Conservation (phyloP, 1,140 invertebrate species). For the Steinernema khuongi region DNA sequence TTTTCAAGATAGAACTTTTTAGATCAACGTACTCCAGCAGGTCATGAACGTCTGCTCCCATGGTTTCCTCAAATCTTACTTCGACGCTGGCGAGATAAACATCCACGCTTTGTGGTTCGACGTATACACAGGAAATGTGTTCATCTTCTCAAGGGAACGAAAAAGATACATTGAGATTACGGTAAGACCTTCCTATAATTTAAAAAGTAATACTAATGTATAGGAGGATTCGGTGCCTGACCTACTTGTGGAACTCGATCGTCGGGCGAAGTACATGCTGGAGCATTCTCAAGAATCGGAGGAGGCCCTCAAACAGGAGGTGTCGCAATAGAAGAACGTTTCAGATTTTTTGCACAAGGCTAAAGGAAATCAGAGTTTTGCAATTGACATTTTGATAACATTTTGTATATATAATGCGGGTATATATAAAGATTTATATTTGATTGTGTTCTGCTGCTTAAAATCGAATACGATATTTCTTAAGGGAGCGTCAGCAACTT, state of each 20-base stretch:
- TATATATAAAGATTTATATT: too few relatives aligned
- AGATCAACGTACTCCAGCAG: slow-evolving; percentile 86
- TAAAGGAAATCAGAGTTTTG: not conserved
- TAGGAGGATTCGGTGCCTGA: not conserved
- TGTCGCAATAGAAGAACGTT: not conserved
- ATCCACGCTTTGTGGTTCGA: slow-evolving; percentile 89
- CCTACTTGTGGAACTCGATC: not conserved
- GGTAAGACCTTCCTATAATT: not conserved
- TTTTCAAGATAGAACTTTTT: slow-evolving; percentile 49
- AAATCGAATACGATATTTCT: too few relatives aligned
- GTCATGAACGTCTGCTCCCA: slow-evolving; percentile 86
- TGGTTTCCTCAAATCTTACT: slow-evolving; percentile 76
- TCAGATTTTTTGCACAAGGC: too few relatives aligned
- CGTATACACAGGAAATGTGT: slow-evolving; percentile 74
- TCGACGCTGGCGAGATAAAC: slow-evolving; percentile 75
- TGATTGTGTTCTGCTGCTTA: too few relatives aligned
- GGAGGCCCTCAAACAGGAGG: not conserved
- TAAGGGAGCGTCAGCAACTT: too few relatives aligned
- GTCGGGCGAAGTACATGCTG: not conserved
- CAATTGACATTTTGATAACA: not conserved
- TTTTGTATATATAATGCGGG: not conserved
- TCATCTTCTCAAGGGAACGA: not conserved
- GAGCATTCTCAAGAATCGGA: not conserved
- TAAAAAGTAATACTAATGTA: not conserved
- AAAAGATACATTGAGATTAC: not conserved